A percentile compares a stretch with the other conserved stretches of the same genome.
phyloP scores from a whole-genome alignment of 2,113 vertebrate genomes.

The Balaeniceps rex region DNA sequence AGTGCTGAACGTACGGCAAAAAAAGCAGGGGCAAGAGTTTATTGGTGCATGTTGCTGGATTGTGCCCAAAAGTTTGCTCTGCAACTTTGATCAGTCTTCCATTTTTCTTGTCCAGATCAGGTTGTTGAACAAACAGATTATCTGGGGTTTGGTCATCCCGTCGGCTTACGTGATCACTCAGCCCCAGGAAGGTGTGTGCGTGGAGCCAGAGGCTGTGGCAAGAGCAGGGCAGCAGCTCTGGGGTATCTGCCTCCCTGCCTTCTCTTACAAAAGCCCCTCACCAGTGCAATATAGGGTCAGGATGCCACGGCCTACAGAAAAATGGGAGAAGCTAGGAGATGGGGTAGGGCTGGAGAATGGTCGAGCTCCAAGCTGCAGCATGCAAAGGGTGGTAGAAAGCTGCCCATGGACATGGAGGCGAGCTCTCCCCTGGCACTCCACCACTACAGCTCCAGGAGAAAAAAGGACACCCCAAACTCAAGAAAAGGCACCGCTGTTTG shows the following conservation, averaged over 20 bases:
- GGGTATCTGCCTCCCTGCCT: background rate
- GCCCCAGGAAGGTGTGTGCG: background rate
- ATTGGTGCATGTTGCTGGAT: background rate
- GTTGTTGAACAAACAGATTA: background rate
- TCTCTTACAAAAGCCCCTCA: background rate
- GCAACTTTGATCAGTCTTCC: background rate
- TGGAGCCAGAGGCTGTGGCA: background rate
- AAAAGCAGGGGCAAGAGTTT: background rate
- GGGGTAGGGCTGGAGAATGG: background rate
- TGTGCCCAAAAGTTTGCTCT: background rate
- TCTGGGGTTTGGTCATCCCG: background rate
- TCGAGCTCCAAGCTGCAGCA: background rate
- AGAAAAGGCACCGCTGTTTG: background rate
- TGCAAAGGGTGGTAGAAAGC: background rate
- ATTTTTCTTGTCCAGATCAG: background rate
- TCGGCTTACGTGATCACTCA: accelerated
- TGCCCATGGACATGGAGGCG: background rate
- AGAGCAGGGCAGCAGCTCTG: background rate
- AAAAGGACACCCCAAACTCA: background rate
- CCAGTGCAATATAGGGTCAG: background rate
- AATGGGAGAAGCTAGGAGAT: background rate
- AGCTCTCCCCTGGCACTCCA: background rate
- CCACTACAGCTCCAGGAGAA: background rate
- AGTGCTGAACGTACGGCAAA: background rate
- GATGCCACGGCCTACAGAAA: background rate